phyloP scores from a whole-genome alignment of 1,140 invertebrate species.

The Ganaspis sp. region DNA sequence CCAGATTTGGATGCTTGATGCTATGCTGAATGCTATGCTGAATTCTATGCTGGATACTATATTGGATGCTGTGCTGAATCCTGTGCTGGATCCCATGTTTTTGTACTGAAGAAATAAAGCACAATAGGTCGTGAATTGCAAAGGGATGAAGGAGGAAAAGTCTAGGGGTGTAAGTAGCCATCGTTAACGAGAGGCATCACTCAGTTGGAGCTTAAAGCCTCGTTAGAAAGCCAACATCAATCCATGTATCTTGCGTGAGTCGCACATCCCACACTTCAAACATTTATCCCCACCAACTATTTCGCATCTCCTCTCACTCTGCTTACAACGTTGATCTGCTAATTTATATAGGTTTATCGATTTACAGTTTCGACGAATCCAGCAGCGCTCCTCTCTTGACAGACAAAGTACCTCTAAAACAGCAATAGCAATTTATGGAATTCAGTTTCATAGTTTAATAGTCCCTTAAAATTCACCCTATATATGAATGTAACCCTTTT shows the following conservation, averaged over 20 bases:
- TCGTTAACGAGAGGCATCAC: slow-evolving; percentile 62
- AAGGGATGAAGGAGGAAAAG: slow-evolving; percentile 32
- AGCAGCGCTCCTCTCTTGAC: background rate
- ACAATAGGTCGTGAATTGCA: slow-evolving; percentile 17
- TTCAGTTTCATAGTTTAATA: no score
- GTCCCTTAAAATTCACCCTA: no score
- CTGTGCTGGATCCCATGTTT: no score
- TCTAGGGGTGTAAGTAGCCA: slow-evolving; percentile 20
- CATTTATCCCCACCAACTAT: background rate
- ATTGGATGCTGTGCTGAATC: no score
- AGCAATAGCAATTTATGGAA: no score
- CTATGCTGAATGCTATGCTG: no score
- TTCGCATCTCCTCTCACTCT: background rate
- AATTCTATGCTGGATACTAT: no score
- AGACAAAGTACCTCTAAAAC: background rate
- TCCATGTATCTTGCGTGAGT: slow-evolving; percentile 57
- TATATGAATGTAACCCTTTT: no score
- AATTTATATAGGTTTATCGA: slow-evolving; percentile 39
- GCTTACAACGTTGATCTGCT: background rate
- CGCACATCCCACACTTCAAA: background rate
- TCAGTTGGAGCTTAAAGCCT: slow-evolving; percentile 62
- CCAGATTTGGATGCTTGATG: background rate
- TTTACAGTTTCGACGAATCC: slow-evolving; percentile 18
- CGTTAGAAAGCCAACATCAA: slow-evolving; percentile 63
- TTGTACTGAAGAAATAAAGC: slow-evolving; percentile 26